Base-by-base conservation (phyloP, 2,888 invertebrate species). In the Tetanocera ferruginea region DNA sequence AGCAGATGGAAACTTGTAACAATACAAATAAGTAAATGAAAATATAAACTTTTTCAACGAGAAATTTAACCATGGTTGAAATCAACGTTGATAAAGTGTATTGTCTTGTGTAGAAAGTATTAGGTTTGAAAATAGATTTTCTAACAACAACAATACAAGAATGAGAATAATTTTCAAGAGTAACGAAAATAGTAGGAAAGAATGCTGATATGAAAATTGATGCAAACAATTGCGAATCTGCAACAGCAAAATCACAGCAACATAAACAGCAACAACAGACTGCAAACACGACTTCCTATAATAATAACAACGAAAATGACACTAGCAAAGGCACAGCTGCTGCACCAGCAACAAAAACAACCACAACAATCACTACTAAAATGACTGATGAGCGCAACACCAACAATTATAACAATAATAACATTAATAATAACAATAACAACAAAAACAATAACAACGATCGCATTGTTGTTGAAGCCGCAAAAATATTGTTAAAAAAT, bases 331-430 rank as follows among this genome's bases (percentile, higher is more conserved):
- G 64, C 64, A 55, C 55, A 71, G 62, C 69, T 75, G 62, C 52
- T 84, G 83, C 80, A 81, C 82, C 82, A 84, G 83, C 81, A 80
- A 93, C 93, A 93, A 93, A 93, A 93, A 93, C 93, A 93, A 91
- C 90, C 88, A 91, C 91, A 90, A 91, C 91, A 91, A 92, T 92
- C 92, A 91, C 91, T 90, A 91, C 92, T 90, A 83, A 31, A 55
- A 71, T 55, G 55, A 71, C 71, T 55, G 55, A 71, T 55, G 55
- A 55, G 83, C 93, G 80, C 79, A 86, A 80, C 78, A 83, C 62
- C 69, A 83, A 66, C 72, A 83, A 34, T 77, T 80, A 51, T 62
- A 82, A 76, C 77, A 83, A 51, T 55, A 82, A 76, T 75, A 80
- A 64, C 76, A 80, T 62, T 76, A 80, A 76, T 76, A 76, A 49